phyloP scores from a whole-genome alignment of 2,113 vertebrate species.

The Oryzias curvinotus region DNA sequence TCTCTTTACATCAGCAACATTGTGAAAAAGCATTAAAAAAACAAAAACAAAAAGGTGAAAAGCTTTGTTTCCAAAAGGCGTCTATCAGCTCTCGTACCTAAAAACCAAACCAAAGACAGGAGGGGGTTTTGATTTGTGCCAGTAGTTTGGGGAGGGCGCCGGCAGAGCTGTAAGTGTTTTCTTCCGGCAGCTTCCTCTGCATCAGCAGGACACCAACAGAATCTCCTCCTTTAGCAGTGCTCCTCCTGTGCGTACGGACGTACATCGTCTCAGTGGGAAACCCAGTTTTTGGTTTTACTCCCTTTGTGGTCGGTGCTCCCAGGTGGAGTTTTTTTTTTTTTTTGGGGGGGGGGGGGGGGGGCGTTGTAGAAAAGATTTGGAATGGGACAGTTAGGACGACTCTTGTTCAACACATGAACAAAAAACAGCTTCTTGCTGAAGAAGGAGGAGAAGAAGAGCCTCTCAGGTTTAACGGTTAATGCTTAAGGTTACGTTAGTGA shows the following conservation, averaged over 20 bases:
- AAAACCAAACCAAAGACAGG: slow-evolving; percentile 22
- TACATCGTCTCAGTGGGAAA: slow-evolving; percentile 33
- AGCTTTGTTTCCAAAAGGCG: slow-evolving; percentile 61
- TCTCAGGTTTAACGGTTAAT: slow-evolving; percentile 46
- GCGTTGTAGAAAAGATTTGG: slow-evolving; percentile 8
- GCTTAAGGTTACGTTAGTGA: slow-evolving; percentile 43
- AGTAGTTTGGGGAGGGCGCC: slow-evolving; percentile 62
- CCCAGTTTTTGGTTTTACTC: slow-evolving; percentile 49
- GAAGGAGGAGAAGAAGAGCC: slow-evolving; percentile 30
- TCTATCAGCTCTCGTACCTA: slow-evolving; percentile 80
- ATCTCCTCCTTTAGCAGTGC: slow-evolving; percentile 30
- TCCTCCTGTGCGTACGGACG: slow-evolving; percentile 51
- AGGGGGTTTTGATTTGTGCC: slow-evolving; percentile 68
- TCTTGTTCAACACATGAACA: slow-evolving; percentile 3
- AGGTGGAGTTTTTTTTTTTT: slow-evolving; percentile 45
- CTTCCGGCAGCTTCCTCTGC: slow-evolving; percentile 59
- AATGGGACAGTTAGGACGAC: not conserved
- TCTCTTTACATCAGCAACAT: slow-evolving; percentile 54
- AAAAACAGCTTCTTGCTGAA: slow-evolving; percentile 12
- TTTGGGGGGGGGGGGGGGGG: slow-evolving; percentile 29
- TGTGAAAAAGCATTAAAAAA: slow-evolving; percentile 56
- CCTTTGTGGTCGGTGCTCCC: slow-evolving; percentile 44
- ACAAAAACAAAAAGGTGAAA: slow-evolving; percentile 67
- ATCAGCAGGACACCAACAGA: slow-evolving; percentile 89
- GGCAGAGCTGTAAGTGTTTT: slow-evolving; percentile 69